Evolutionary conservation across 2,797 vertebrate species (phyloP), one percentile per base, ranked within the genome.

Genomic region (Cheirogaleus major): DNA sequence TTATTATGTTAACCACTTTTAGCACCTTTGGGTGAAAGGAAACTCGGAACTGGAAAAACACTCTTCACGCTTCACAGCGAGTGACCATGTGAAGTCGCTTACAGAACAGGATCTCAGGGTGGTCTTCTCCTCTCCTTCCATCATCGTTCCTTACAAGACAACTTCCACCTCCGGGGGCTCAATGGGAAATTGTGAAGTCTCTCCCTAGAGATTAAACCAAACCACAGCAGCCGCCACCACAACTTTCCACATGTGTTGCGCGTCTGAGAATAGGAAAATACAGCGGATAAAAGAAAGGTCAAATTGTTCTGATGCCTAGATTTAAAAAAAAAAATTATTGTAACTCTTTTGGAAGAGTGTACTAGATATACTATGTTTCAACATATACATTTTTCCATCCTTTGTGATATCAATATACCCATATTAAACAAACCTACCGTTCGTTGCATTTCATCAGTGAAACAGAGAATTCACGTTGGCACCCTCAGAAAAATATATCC

Each of bases 401-500:
- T 32, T 30, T 23, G 23, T 7, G 17, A 13, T 3, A 27, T 81
- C 27, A 8, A 15, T 73, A 72, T 14, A 23, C 4, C 1, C 5
- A 13, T 25, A 30, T 23, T 35, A 30, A 52, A 4, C 0, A 0
- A 67, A 20, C 1, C 4, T 35, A 11, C 89, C 4, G 0, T 2
- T 17, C 0, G 1, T 4, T 30, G 27, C 13, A 10, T 5, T 22
- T 27, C 12, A 10, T 10, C 18, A 22, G 1, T 2, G 2, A 27
- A 0, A 35, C 5, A 38, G 48, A 5, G 0, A 69, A 38, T 10
- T 6, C 2, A 25, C 11, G 1, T 7, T 17, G 5, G 45, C 89
- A 85, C 72, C 57, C 75, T 83, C 83, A 70, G 83, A 45, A 96
- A 96, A 81, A 91, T 52, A 11, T 0, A 88, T n/a, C 59, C 5